Percentiles rank a stretch among this genome's conserved stretches.
These are phyloP conservation scores for Cisticola juncidis DNA, from an alignment of 2,113 vertebrate genomes.

Conservation along the genomic window DNA sequence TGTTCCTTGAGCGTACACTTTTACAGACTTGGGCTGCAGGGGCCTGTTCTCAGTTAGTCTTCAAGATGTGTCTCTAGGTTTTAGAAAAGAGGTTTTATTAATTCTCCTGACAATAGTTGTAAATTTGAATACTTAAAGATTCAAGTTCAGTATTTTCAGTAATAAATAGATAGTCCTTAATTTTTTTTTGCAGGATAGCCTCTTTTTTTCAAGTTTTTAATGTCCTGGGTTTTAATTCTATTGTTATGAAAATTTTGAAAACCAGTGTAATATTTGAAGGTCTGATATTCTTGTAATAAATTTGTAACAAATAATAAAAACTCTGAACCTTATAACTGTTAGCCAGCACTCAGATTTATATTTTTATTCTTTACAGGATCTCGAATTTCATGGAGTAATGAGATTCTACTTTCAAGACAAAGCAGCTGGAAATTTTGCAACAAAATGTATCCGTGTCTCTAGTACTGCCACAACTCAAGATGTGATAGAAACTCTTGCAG, in stretches of 20 bases:
- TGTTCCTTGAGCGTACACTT: not conserved
- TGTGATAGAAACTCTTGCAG: constrained; percentile 95
- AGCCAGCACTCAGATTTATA: not conserved
- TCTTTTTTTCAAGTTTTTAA: not conserved
- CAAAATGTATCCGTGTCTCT: constrained; percentile 96
- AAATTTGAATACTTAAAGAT: not conserved
- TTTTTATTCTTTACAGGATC: constrained; percentile 79
- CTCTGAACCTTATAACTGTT: not conserved
- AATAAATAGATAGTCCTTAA: not conserved
- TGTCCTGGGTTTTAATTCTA: not conserved
- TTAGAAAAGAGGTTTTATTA: not conserved
- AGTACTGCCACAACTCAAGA: constrained; percentile 98
- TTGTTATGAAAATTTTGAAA: not conserved
- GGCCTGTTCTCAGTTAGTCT: not conserved
- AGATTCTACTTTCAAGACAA: constrained; percentile 99
- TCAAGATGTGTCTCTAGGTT: not conserved
- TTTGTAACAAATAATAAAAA: not conserved
- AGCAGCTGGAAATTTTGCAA: constrained; percentile 97
- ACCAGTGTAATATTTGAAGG: not conserved
- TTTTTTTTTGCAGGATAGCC: not conserved
- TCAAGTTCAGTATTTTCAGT: not conserved
- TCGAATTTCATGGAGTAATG: constrained; percentile 99
- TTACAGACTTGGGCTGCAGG: not conserved
- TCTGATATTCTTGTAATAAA: not conserved
- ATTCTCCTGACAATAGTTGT: not conserved